A percentile compares a stretch with the other conserved stretches of the same genome.
Conservation (phyloP, 2,797 vertebrate species). For the Aphelocoma californica region DNA sequence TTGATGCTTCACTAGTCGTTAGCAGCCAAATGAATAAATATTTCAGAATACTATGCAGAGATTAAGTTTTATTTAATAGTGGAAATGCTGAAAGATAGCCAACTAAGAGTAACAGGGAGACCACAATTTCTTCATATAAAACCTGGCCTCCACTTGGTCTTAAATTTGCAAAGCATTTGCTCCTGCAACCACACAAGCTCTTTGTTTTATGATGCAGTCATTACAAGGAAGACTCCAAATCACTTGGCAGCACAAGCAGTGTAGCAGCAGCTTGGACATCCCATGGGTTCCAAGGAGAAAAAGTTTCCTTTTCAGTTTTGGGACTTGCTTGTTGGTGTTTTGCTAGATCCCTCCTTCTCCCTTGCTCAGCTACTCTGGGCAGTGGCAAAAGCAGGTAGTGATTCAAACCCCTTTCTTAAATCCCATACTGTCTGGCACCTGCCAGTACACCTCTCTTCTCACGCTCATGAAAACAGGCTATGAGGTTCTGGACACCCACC, state of each 20-base stretch:
- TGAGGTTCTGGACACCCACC: not conserved
- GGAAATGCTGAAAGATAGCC: not conserved
- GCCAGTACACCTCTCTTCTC: not conserved
- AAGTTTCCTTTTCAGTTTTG: not conserved
- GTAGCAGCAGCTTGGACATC: not conserved
- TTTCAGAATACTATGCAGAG: not conserved
- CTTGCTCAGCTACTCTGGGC: not conserved
- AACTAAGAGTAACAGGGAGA: not conserved
- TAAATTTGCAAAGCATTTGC: not conserved
- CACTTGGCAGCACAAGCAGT: not conserved
- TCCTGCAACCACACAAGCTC: not conserved
- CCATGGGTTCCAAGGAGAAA: not conserved
- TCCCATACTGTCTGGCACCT: not conserved
- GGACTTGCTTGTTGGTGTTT: not conserved
- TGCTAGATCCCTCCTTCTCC: fast-evolving
- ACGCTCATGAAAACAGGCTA: fast-evolving
- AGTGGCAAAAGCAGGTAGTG: fast-evolving
- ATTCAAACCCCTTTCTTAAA: not conserved
- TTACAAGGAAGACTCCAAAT: not conserved
- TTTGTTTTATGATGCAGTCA: not conserved
- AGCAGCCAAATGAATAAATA: not conserved
- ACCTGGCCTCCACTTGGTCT: not conserved
- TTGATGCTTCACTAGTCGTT: not conserved
- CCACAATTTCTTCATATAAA: not conserved
- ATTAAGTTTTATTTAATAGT: not conserved